Evolutionary conservation across 2,113 vertebrate species (phyloP).

Genomic region (Plotosus lineatus): DNA sequence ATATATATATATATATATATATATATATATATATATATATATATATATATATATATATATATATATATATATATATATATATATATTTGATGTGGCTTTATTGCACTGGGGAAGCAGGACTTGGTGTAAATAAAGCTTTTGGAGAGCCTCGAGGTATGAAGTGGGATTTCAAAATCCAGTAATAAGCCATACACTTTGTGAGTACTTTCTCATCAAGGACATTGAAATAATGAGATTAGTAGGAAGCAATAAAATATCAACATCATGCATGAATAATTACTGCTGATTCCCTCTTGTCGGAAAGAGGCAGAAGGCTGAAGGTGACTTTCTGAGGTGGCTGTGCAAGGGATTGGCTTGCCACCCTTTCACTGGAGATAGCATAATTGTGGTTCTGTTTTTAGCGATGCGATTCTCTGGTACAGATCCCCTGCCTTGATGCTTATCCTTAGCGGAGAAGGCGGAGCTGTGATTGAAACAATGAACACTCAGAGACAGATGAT

Average conservation of each 20-base stretch:
- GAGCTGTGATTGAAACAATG: neutral
- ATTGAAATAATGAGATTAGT: constrained; percentile 59
- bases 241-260: constrained; percentile 51
- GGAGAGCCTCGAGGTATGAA: neutral
- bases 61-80: too few relatives aligned
- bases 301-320: constrained; percentile 49
- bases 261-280: constrained; percentile 52
- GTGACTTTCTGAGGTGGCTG: constrained; percentile 50
- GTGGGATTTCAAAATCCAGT: constrained; percentile 37
- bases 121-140: constrained; percentile 27
- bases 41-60: too few relatives aligned
- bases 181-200: constrained; percentile 55
- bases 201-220: constrained; percentile 56
- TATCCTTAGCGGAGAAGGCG: constrained; percentile 17
- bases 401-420: constrained; percentile 18
- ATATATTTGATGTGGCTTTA: constrained; percentile 40
- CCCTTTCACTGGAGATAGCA: constrained; percentile 20
- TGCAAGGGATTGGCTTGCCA: constrained; percentile 11
- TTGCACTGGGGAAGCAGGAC: constrained; percentile 30
- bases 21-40: too few relatives aligned
- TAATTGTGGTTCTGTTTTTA: constrained; percentile 40
- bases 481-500: neutral
- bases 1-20: too few relatives aligned
- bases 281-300: constrained; percentile 44
- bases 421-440: constrained; percentile 12